Conservation (phyloP, 2,113 vertebrate species). For the Calidris pygmaea region DNA sequence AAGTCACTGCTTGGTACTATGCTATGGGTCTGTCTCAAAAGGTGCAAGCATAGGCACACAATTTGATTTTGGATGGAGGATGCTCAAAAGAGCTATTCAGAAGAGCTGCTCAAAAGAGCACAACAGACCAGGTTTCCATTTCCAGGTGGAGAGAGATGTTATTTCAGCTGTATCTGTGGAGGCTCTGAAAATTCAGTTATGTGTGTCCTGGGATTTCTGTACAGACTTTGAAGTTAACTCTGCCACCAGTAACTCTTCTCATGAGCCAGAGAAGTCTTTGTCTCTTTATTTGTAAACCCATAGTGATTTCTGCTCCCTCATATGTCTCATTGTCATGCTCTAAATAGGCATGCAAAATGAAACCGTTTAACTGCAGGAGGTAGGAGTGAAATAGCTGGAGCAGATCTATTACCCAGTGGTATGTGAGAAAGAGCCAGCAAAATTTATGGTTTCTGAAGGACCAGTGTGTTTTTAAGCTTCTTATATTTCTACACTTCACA, state of each 20-base stretch:
- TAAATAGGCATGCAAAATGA: neutral
- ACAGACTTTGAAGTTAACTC: neutral
- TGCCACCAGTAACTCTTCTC: neutral
- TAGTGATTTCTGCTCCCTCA: neutral
- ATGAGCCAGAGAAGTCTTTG: neutral
- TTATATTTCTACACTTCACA: slow-evolving; percentile 38
- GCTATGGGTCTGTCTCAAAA: neutral
- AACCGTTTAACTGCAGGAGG: neutral
- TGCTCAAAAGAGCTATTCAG: too few species aligned
- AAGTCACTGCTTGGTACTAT: neutral
- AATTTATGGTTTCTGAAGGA: slow-evolving; percentile 55
- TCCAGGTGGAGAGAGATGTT: neutral
- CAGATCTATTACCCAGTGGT: neutral
- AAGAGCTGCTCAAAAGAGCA: neutral
- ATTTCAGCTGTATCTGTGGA: neutral
- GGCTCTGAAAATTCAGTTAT: neutral
- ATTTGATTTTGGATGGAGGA: neutral
- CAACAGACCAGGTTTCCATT: neutral
- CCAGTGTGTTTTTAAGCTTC: slow-evolving; percentile 49
- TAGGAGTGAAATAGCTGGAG: slow-evolving; percentile 7
- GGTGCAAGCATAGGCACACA: neutral
- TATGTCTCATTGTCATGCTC: neutral
- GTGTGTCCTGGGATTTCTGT: neutral
- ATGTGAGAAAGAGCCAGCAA: neutral
- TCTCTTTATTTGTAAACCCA: neutral